A percentile compares a stretch with the other conserved stretches of the same genome.
phyloP scores from a whole-genome alignment of 2,113 vertebrate genomes.

The Sinocyclocheilus anshuiensis region DNA sequence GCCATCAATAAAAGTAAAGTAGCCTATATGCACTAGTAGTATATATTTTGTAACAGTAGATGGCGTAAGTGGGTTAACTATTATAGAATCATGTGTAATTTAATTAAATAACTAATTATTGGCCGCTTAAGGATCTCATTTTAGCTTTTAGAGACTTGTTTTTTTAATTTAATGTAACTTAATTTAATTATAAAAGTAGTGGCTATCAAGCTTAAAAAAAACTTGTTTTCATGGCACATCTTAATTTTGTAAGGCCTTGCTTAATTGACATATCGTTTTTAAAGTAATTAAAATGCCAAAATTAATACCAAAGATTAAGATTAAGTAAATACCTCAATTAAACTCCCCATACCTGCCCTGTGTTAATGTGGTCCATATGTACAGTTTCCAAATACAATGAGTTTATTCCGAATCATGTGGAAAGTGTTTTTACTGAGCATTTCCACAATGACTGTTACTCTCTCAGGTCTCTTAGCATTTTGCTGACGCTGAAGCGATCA shows the following conservation, averaged over 20 bases:
- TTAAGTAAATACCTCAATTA: not conserved
- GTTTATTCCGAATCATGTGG: not conserved
- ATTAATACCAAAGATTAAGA: not conserved
- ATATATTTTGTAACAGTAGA: constrained; percentile 31
- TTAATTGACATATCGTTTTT: not conserved
- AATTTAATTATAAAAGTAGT: not conserved
- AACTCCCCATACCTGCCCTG: not conserved
- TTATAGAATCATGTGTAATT: not conserved
- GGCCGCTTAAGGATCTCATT: not conserved
- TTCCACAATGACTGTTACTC: not conserved
- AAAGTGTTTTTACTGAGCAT: not conserved
- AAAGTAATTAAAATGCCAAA: not conserved
- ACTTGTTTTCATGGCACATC: not conserved
- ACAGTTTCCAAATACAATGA: not conserved
- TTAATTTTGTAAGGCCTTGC: not conserved
- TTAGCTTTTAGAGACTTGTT: not conserved
- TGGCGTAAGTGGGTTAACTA: not conserved
- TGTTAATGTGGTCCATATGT: not conserved
- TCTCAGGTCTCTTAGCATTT: not conserved
- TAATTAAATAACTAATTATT: not conserved
- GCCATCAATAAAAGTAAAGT: not conserved
- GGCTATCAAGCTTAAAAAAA: not conserved
- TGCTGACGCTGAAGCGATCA: not conserved
- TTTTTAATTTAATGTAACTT: not conserved
- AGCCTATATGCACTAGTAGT: too few relatives aligned